These are phyloP conservation scores for Azemiops feae DNA, from an alignment of 2,113 vertebrate genomes.

Conservation along the genomic window DNA sequence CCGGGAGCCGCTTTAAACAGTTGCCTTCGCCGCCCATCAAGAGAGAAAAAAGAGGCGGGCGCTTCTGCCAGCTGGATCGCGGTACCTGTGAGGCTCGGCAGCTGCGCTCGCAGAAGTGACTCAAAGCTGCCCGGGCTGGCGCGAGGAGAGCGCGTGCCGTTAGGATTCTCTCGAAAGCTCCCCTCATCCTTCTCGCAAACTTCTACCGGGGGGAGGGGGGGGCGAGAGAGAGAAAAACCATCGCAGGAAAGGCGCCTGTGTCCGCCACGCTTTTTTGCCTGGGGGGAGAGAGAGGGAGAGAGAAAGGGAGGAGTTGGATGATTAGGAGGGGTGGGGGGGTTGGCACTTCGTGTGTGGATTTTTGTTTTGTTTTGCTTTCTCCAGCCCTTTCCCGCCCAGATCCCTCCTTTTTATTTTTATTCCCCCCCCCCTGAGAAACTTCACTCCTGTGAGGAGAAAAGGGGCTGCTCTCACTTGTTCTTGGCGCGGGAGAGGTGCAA, in stretches of 20 bases:
- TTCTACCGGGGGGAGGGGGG: not conserved
- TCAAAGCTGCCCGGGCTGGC: conserved; percentile 41
- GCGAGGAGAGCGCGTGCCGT: not conserved
- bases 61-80: conserved; percentile 24
- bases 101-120: not conserved
- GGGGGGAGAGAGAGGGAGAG: not conserved
- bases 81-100: conserved; percentile 49
- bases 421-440: not conserved
- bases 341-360: not conserved
- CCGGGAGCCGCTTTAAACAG: conserved; percentile 26
- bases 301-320: not conserved
- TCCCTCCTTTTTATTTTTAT: no score
- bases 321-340: no score
- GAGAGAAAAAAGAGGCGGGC: conserved; percentile 32
- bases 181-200: not conserved
- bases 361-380: no score
- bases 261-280: no score
- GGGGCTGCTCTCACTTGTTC: not conserved
- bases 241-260: not conserved
- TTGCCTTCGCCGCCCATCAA: conserved; percentile 26
- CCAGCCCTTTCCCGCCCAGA: no score
- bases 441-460: not conserved
- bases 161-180: not conserved
- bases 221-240: not conserved
- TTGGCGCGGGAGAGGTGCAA: not conserved